These are phyloP conservation scores for Aplochiton taeniatus DNA, from an alignment of 2,797 vertebrate genomes.

Conservation along the genomic window DNA sequence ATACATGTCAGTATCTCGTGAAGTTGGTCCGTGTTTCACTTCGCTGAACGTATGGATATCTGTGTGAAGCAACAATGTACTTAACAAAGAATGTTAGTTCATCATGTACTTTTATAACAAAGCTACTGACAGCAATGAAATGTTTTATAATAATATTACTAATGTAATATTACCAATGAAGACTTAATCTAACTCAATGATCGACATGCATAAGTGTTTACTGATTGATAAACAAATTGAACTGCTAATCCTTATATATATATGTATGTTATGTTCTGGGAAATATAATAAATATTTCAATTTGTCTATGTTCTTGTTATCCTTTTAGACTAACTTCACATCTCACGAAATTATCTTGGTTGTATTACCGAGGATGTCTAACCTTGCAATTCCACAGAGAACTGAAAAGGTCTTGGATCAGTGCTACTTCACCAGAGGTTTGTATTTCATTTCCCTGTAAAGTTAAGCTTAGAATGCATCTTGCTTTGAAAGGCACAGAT, in stretches of 20 bases:
- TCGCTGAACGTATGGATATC: conserved; percentile 21
- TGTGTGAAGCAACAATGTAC: conserved; percentile 30
- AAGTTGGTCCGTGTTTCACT: conserved; percentile 28
- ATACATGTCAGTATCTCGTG: conserved; percentile 26
- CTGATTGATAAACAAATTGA: conserved; percentile 51
- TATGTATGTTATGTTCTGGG: conserved; percentile 56
- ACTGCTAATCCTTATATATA: conserved; percentile 39
- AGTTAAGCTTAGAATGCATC: conserved; percentile 12
- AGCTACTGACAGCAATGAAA: conserved; percentile 51
- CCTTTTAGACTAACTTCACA: background rate
- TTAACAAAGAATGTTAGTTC: conserved; percentile 15
- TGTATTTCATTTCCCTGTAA: background rate
- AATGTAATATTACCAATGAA: conserved; percentile 29
- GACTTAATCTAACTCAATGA: conserved; percentile 47
- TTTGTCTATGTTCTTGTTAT: conserved; percentile 36
- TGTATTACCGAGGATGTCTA: no score
- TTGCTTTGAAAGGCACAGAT: conserved; percentile 14
- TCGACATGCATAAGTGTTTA: conserved; percentile 57
- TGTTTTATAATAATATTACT: conserved; percentile 44
- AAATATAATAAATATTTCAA: conserved; percentile 60
- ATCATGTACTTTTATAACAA: conserved; percentile 30
- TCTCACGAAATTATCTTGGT: background rate
- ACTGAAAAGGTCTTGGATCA: no score
- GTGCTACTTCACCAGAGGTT: no score
- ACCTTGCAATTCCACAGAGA: no score